Evolutionary conservation across 2,888 invertebrate species (phyloP).

Genomic region (Tenthredo livida): DNA sequence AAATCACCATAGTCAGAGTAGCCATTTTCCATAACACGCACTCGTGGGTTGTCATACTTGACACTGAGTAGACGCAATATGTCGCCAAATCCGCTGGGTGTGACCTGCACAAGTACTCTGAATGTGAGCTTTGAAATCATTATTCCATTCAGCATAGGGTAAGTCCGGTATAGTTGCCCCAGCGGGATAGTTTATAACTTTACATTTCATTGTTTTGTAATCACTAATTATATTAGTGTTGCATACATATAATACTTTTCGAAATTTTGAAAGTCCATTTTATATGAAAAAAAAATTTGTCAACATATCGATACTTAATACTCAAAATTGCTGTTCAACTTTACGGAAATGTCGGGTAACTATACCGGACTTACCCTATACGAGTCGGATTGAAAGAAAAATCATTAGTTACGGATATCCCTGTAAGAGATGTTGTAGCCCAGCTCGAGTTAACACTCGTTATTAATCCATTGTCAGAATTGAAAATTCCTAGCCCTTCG

Average conservation of each 20-base stretch:
- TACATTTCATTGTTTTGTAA: too few relatives aligned
- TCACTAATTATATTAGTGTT: too few relatives aligned
- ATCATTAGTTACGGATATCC: slow-evolving; percentile 78
- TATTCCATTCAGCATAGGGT: neutral
- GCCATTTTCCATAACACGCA: slow-evolving; percentile 83
- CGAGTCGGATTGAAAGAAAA: neutral
- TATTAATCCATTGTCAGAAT: slow-evolving; percentile 61
- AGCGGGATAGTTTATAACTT: too few relatives aligned
- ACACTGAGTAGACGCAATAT: slow-evolving; percentile 79
- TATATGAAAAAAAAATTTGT: too few relatives aligned
- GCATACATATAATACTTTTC: too few relatives aligned
- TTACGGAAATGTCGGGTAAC: too few relatives aligned
- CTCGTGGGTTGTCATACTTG: slow-evolving; percentile 80
- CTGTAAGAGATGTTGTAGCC: slow-evolving; percentile 78
- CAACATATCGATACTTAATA: too few relatives aligned
- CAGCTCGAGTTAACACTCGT: slow-evolving; percentile 78
- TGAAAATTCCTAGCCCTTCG: neutral
- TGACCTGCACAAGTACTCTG: neutral
- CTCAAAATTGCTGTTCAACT: too few relatives aligned
- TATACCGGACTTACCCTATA: too few relatives aligned
- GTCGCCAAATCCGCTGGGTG: slow-evolving; percentile 82
- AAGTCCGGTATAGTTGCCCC: too few relatives aligned
- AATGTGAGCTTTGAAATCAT: neutral
- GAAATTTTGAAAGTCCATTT: too few relatives aligned
- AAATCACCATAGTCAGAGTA: slow-evolving; percentile 78